phyloP scores from a whole-genome alignment of 1,140 invertebrate genomes.

The Brachionus rotundiformis region DNA sequence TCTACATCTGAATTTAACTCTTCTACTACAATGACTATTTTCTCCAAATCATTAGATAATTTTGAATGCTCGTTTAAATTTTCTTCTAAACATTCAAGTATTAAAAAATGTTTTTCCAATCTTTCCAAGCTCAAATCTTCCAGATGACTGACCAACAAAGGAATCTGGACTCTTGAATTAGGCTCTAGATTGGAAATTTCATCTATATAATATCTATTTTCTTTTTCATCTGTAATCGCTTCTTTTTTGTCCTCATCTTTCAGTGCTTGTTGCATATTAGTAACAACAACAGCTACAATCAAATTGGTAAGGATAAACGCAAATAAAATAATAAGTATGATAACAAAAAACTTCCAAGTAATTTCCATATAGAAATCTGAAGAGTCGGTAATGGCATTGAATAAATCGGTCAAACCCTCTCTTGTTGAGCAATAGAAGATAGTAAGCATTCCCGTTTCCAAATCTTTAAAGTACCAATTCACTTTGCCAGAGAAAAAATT shows the following conservation, averaged over 20 bases:
- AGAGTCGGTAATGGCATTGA: neutral
- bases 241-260: slow-evolving; percentile 30
- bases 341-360: slow-evolving; percentile 28
- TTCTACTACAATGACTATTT: neutral
- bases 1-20: slow-evolving; percentile 1
- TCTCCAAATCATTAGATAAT: neutral
- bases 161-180: neutral
- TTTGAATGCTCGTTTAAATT: neutral
- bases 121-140: slow-evolving; percentile 16
- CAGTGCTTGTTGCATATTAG: slow-evolving; percentile 35
- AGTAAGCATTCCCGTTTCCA: slow-evolving; percentile 20
- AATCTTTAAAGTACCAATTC: slow-evolving; percentile 22
- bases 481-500: slow-evolving; percentile 32
- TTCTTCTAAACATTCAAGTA: neutral
- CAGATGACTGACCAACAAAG: neutral
- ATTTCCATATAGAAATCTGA: slow-evolving; percentile 14
- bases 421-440: slow-evolving; percentile 28
- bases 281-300: slow-evolving; percentile 24
- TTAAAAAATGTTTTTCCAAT: slow-evolving; percentile 24
- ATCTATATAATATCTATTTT: neutral
- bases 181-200: neutral
- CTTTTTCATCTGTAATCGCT: neutral
- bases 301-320: slow-evolving; percentile 35
- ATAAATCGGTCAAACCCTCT: slow-evolving; percentile 1
- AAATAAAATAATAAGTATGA: slow-evolving; percentile 23